A percentile compares a stretch with the other conserved stretches of the same genome.
Evolutionary conservation across 1,140 invertebrate species (phyloP).

Genomic region (Drosophila watanabei): DNA sequence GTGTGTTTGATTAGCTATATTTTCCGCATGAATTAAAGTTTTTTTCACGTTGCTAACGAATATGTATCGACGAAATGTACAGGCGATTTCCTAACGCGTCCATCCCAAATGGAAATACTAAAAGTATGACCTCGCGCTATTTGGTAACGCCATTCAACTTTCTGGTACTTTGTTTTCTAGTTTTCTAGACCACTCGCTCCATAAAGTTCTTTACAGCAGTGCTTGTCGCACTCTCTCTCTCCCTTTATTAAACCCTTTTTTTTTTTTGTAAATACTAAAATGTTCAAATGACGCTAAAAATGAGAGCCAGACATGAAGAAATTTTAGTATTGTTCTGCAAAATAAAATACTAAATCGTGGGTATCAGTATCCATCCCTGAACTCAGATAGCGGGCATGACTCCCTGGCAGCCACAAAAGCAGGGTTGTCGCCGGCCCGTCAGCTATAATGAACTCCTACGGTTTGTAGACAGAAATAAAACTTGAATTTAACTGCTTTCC

Average conservation of each 20-base stretch:
- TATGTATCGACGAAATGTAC: slow-evolving; percentile 9
- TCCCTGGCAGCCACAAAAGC: slow-evolving; percentile 5
- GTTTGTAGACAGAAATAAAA: slow-evolving; percentile 71
- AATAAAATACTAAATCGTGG: neutral
- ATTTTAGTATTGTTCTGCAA: no score
- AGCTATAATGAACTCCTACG: slow-evolving; percentile 73
- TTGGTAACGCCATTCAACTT: no score
- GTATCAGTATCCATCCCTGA: neutral
- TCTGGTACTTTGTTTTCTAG: no score
- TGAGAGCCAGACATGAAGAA: no score
- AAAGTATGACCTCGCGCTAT: no score
- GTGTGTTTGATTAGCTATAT: neutral
- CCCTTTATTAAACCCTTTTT: no score
- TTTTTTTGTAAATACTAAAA: no score
- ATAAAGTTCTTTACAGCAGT: no score
- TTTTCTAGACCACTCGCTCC: no score
- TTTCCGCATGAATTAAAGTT: neutral
- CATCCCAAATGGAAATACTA: neutral
- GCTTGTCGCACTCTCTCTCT: no score
- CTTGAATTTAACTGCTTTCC: slow-evolving; percentile 53
- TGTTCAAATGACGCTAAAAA: no score
- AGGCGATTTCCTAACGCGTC: neutral
- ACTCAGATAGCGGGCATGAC: neutral
- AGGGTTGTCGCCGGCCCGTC: slow-evolving; percentile 28
- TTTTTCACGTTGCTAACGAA: slow-evolving; percentile 17